Percentiles rank a stretch among this genome's conserved stretches.
Evolutionary conservation across 2,797 vertebrate species (phyloP).

Genomic region (Arremon aurantiirostris): DNA sequence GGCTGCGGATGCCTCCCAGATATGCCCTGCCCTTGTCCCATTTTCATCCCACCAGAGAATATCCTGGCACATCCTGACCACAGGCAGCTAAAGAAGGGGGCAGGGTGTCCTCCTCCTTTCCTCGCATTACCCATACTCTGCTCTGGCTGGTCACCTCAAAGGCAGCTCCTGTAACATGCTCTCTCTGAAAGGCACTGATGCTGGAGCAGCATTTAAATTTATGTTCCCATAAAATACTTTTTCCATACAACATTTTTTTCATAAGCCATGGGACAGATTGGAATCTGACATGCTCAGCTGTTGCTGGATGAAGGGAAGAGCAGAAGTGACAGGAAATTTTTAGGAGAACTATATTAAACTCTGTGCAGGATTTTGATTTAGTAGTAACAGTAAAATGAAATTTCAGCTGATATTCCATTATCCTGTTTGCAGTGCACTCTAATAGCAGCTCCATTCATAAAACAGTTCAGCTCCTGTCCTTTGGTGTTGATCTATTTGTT

Average conservation of each 20-base stretch:
- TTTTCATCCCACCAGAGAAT: neutral
- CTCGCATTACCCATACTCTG: neutral
- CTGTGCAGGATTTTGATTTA: neutral
- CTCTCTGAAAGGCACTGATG: neutral
- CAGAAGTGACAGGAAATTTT: constrained; percentile 15
- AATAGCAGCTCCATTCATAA: constrained; percentile 25
- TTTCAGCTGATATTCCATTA: constrained; percentile 17
- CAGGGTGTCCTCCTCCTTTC: neutral
- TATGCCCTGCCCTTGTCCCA: neutral
- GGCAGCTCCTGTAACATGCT: neutral
- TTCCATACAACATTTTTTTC: neutral
- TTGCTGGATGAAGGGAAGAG: neutral
- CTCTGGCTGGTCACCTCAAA: neutral
- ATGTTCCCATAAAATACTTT: neutral
- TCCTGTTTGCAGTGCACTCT: neutral
- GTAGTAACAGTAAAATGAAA: neutral
- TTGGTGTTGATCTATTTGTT: neutral
- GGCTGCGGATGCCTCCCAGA: neutral
- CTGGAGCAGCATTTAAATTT: neutral
- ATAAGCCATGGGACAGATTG: neutral
- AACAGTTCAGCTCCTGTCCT: neutral
- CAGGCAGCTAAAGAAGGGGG: neutral
- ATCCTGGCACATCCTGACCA: neutral
- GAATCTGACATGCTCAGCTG: constrained; percentile 43
- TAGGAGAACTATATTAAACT: constrained; percentile 47